Evolutionary conservation across 2,797 vertebrate genomes (phyloP).

Genomic region (Oreortyx pictus): DNA sequence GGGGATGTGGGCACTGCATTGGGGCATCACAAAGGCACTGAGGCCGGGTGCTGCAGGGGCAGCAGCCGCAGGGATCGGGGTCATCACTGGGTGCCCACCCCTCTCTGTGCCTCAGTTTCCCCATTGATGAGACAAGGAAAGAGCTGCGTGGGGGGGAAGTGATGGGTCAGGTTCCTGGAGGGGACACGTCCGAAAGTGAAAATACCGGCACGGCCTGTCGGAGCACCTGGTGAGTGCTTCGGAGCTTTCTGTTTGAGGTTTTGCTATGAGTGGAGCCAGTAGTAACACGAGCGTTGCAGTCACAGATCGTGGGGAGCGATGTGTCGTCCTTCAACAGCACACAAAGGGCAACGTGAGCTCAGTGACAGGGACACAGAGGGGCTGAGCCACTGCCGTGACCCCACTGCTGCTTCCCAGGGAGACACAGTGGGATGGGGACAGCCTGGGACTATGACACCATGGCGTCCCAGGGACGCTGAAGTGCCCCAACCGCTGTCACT

Average conservation of each 20-base stretch:
- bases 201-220: too few relatives aligned
- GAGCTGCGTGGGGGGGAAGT: background rate
- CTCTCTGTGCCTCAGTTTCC: background rate
- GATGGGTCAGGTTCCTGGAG: background rate
- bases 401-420: rapidly evolving
- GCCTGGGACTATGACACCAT: rapidly evolving
- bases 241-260: background rate
- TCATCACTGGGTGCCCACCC: background rate
- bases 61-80: background rate
- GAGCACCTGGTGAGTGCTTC: background rate
- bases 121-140: background rate
- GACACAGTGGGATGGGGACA: background rate
- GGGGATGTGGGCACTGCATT: rapidly evolving
- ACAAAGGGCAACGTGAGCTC: background rate
- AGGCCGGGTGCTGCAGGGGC: background rate
- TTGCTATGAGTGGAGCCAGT: background rate
- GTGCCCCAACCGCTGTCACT: background rate
- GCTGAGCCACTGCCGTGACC: background rate
- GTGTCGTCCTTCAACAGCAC: background rate
- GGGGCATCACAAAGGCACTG: too few relatives aligned
- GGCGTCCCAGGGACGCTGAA: background rate
- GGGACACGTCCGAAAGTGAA: background rate
- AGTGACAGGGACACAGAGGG: too few relatives aligned
- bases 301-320: background rate
- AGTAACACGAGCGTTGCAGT: background rate